phyloP scores from a whole-genome alignment of 2,888 invertebrate genomes.

The Yponomeuta malinellus region DNA sequence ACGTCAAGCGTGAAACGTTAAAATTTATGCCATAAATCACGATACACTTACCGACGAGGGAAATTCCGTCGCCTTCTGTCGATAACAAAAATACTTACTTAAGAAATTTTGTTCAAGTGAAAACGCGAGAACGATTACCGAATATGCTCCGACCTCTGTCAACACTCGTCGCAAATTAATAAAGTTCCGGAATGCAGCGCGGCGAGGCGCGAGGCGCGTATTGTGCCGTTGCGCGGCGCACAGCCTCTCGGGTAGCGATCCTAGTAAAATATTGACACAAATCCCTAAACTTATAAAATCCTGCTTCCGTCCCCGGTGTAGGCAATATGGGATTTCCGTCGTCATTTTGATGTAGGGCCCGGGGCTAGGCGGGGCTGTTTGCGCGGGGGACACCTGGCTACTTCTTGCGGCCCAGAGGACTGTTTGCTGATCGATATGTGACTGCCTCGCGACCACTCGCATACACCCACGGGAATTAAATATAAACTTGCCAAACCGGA shows the following conservation, averaged over 20 bases:
- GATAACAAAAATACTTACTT: constrained; percentile 61
- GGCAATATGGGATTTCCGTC: constrained; percentile 74
- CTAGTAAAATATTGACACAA: constrained; percentile 76
- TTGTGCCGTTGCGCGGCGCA: constrained; percentile 32
- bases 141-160: constrained; percentile 36
- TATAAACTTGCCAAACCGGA: background rate
- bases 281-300: constrained; percentile 76
- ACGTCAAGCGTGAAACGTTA: constrained; percentile 45
- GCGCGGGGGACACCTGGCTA: constrained; percentile 66
- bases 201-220: constrained; percentile 27
- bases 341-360: constrained; percentile 69
- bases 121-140: constrained; percentile 50
- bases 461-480: background rate
- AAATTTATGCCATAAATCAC: constrained; percentile 65
- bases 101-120: constrained; percentile 31
- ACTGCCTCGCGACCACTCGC: constrained; percentile 23
- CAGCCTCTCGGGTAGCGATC: constrained; percentile 44
- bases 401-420: constrained; percentile 36
- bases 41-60: constrained; percentile 40
- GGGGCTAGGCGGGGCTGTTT: constrained; percentile 47
- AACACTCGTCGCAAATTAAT: constrained; percentile 48
- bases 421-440: constrained; percentile 61
- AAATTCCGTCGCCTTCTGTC: constrained; percentile 41
- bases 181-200: constrained; percentile 39
- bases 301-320: constrained; percentile 66